phyloP scores from a whole-genome alignment of 2,113 vertebrate genomes.

The Rhizomys pruinosus region DNA sequence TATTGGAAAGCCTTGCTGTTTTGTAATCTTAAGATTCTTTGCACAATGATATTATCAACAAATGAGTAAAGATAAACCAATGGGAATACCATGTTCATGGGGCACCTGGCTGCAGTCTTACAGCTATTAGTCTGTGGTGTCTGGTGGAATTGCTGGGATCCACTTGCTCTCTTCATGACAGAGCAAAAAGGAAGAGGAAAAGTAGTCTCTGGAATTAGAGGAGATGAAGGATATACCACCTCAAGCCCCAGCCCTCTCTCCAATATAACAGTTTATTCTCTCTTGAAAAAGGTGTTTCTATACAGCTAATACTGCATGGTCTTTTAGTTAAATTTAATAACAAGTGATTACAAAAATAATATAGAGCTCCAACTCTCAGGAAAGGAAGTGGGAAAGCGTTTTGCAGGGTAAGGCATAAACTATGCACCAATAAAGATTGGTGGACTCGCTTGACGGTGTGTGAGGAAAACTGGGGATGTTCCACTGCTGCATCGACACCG shows the following conservation, averaged over 20 bases:
- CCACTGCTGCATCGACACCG: not conserved
- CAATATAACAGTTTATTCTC: not conserved
- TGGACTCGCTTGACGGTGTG: not conserved
- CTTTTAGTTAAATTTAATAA: conserved; percentile 40
- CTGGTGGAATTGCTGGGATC: conserved; percentile 59
- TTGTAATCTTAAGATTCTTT: conserved; percentile 74
- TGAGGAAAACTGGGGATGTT: not conserved
- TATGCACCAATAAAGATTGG: not conserved
- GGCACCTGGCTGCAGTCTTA: conserved; percentile 69
- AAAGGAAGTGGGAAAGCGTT: conserved; percentile 20
- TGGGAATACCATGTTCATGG: conserved; percentile 69
- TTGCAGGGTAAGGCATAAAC: not conserved
- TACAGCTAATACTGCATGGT: not conserved
- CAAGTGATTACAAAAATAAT: not conserved
- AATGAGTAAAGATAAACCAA: conserved; percentile 74
- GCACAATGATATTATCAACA: conserved; percentile 73
- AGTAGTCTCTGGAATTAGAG: not conserved
- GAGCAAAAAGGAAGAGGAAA: conserved; percentile 47
- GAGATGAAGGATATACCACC: not conserved
- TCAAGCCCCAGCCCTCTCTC: not conserved
- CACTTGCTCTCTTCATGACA: conserved; percentile 55
- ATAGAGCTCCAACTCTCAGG: not conserved
- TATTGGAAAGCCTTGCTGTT: conserved; percentile 77
- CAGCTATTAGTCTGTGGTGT: conserved; percentile 57
- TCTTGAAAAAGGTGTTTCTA: not conserved